Evolutionary conservation across 2,797 vertebrate species (phyloP), one percentile per base, ranked within the genome.

Genomic region (Spondyliosoma cantharus): DNA sequence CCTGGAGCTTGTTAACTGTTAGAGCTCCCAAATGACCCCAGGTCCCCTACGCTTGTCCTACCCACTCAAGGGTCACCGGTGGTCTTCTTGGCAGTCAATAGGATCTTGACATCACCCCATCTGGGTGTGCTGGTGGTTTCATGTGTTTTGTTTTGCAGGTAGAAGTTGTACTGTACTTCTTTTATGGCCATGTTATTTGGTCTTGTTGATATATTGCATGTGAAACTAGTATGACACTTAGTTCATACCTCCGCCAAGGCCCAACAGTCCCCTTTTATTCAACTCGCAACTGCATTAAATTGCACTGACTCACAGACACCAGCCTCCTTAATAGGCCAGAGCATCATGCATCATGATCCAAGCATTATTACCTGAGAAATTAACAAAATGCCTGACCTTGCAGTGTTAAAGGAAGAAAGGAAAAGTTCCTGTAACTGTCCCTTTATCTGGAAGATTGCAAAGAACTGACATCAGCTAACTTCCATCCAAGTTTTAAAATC

Each of bases 1-100:
- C 53, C 49, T 84, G 52, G 56, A 84, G 49, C 25, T 50, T 60
- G 66, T 66, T 27, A 62, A 57, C 0, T 22, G 43, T 71, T 50
- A 76, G 52, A 54, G 67, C 42, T 72, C 70, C 66, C 60, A 58
- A 46, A 69, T 61, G 49, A 84, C 45, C 17, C 8, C 61, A 32
- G 45, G 7, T 22, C 17, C 27, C 29, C 5, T 24, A 22, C 48
- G 5, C 27, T 42, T 53, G 49, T 76, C 37, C 22, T 45, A 22
- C 50, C 32, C 48, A 25, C 20, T 52, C 53, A 25, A 29, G 20
- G 4, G 5, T 43, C 57, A n/a, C 52, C 53, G 61, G 20, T 22
- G 60, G 62, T 25, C 45, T 54, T 80, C 14, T 24, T 24, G 43
- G 8, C 64, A 22, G 22, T 50, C 67, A 17, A 24, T 42, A 27